phyloP scores from a whole-genome alignment of 2,113 vertebrate species.

The Myodes glareolus region DNA sequence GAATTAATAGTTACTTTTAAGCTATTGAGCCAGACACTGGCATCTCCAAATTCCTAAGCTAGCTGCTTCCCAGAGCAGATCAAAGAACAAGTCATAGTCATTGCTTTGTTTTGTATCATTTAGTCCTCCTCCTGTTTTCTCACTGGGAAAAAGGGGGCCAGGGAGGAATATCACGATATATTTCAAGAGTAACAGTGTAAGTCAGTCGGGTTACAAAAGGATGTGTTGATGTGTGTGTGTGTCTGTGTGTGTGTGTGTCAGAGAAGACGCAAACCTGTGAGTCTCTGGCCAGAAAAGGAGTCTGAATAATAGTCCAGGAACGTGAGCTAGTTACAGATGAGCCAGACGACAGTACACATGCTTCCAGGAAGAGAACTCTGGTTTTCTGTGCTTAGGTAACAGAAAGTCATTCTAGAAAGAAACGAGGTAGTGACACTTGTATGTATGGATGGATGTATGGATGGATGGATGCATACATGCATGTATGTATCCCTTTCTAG shows the following conservation, averaged over 20 bases:
- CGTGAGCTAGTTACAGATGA: not conserved
- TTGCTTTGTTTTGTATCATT: not conserved
- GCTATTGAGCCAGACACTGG: not conserved
- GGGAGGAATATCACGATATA: not conserved
- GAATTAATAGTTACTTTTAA: not conserved
- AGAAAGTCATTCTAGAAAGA: not conserved
- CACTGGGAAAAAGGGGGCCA: not conserved
- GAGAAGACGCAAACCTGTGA: not conserved
- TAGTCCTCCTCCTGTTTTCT: not conserved
- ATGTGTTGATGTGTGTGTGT: not conserved
- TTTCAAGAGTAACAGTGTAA: not conserved
- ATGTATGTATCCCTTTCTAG: too few relatives aligned
- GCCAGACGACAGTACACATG: not conserved
- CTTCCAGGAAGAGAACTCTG: not conserved
- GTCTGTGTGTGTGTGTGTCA: not conserved
- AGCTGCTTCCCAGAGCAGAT: not conserved
- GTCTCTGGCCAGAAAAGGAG: not conserved
- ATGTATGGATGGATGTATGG: too few relatives aligned
- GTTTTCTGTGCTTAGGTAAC: not conserved
- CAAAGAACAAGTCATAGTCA: not conserved
- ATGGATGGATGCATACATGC: not conserved
- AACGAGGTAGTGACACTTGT: not conserved
- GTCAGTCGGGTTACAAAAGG: not conserved
- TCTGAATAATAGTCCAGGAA: not conserved
- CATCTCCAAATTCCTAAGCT: not conserved